Conservation (phyloP, 2,797 vertebrate genomes). For the Clarias fuscus region DNA sequence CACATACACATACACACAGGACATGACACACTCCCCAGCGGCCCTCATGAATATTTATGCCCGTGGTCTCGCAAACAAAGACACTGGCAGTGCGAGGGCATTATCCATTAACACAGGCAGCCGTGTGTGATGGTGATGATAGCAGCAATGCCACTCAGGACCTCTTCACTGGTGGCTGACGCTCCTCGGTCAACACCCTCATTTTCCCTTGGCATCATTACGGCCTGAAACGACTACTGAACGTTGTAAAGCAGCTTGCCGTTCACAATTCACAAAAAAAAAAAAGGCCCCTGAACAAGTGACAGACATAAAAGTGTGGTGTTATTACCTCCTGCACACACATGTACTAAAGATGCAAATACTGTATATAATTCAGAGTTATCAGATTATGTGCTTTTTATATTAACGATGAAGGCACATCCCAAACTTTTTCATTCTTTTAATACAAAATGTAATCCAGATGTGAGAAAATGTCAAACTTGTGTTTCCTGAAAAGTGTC, state of each 20-base stretch:
- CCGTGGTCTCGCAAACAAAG: slow-evolving; percentile 77
- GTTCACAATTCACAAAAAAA: neutral
- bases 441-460: neutral
- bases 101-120: slow-evolving; percentile 80
- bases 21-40: slow-evolving; percentile 42
- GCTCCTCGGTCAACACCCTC: slow-evolving; percentile 46
- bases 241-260: slow-evolving; percentile 63
- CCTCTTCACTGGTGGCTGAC: slow-evolving; percentile 46
- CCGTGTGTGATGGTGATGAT: slow-evolving; percentile 77
- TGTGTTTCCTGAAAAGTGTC: neutral
- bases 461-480: neutral
- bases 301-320: neutral
- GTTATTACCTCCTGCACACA: slow-evolving; percentile 2
- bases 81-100: slow-evolving; percentile 72
- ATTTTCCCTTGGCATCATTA: slow-evolving; percentile 67
- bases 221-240: slow-evolving; percentile 60
- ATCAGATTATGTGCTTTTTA: neutral
- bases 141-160: slow-evolving; percentile 75
- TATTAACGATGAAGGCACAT: neutral
- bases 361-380: neutral
- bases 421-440: neutral
- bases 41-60: slow-evolving; percentile 82
- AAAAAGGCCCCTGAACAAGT: slow-evolving; percentile 9
- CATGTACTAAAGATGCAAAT: neutral
- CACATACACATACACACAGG: slow-evolving; percentile 49